A percentile compares a stretch with the other conserved stretches of the same genome.
Evolutionary conservation across 2,888 invertebrate genomes (phyloP).

Genomic region (Ceratothoa steindachneri): DNA sequence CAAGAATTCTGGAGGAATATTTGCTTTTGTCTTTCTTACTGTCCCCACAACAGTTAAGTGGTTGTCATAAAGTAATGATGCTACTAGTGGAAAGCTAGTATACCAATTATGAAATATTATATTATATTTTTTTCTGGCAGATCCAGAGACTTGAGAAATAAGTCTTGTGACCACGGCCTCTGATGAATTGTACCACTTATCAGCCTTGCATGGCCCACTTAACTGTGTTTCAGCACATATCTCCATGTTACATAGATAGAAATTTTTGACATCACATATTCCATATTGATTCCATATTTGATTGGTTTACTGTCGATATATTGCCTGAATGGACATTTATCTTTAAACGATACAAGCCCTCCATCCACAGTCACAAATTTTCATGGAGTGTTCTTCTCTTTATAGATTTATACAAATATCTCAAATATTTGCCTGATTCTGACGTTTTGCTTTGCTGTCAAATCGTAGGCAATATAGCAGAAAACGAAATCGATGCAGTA

Average conservation of each 20-base stretch:
- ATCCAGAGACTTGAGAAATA: neutral
- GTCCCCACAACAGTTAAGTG: neutral
- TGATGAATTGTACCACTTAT: neutral
- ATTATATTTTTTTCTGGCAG: slow-evolving; percentile 2
- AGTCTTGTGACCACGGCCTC: neutral
- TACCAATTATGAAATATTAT: slow-evolving; percentile 17
- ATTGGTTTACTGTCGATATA: slow-evolving; percentile 51
- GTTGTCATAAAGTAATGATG: neutral
- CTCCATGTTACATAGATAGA: slow-evolving; percentile 13
- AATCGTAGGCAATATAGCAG: slow-evolving; percentile 47
- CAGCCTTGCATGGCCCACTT: slow-evolving; percentile 13
- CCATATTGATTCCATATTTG: slow-evolving; percentile 47
- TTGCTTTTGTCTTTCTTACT: neutral
- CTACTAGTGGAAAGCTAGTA: slow-evolving; percentile 14
- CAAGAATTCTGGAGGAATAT: slow-evolving; percentile 15
- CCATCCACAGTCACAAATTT: slow-evolving; percentile 49
- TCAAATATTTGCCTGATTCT: neutral
- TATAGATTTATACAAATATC: neutral
- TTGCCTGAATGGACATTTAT: slow-evolving; percentile 50
- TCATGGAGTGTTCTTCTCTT: neutral
- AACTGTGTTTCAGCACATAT: neutral
- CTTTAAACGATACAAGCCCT: slow-evolving; percentile 44
- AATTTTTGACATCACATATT: neutral
- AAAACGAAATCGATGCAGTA: slow-evolving; percentile 31
- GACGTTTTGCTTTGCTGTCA: slow-evolving; percentile 45